Evolutionary conservation across 2,113 vertebrate genomes (phyloP).

Genomic region (Chionomys nivalis): DNA sequence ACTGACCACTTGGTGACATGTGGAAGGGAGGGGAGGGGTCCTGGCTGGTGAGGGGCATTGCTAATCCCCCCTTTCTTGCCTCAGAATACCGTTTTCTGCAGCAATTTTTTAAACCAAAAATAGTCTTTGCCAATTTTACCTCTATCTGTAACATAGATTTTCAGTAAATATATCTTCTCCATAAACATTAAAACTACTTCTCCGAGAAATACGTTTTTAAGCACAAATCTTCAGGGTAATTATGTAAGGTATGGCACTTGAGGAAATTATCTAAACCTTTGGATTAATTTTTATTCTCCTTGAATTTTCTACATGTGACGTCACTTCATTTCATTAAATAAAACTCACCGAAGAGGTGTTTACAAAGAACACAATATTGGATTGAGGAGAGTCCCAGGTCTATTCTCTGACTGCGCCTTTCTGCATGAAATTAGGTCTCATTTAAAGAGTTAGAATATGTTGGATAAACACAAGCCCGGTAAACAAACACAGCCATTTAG

Average conservation of each 20-base stretch:
- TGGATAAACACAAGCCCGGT: conserved; percentile 71
- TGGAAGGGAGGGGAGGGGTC: conserved; percentile 41
- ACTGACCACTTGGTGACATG: conserved; percentile 38
- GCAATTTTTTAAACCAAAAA: conserved; percentile 47
- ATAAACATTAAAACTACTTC: conserved; percentile 28
- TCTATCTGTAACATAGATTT: conserved; percentile 21
- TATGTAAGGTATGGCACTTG: neutral
- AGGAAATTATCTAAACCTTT: conserved; percentile 35
- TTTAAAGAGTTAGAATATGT: conserved; percentile 74
- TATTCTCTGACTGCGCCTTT: conserved; percentile 51
- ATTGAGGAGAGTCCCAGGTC: conserved; percentile 43
- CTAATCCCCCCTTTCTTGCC: conserved; percentile 45
- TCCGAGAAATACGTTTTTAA: conserved; percentile 47
- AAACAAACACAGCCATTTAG: conserved; percentile 74
- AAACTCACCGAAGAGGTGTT: conserved; percentile 5
- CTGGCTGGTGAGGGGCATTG: neutral
- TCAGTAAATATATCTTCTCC: conserved; percentile 15
- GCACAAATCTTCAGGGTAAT: conserved; percentile 30
- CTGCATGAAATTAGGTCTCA: conserved; percentile 59
- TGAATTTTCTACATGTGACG: conserved; percentile 58
- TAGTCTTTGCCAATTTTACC: neutral
- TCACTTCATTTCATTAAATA: conserved; percentile 54
- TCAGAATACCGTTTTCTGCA: conserved; percentile 53
- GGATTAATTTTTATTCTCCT: conserved; percentile 51
- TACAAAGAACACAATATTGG: conserved; percentile 30